These are phyloP conservation scores for Thecophora atra DNA, from an alignment of 2,888 invertebrate genomes.

Conservation along the genomic window DNA sequence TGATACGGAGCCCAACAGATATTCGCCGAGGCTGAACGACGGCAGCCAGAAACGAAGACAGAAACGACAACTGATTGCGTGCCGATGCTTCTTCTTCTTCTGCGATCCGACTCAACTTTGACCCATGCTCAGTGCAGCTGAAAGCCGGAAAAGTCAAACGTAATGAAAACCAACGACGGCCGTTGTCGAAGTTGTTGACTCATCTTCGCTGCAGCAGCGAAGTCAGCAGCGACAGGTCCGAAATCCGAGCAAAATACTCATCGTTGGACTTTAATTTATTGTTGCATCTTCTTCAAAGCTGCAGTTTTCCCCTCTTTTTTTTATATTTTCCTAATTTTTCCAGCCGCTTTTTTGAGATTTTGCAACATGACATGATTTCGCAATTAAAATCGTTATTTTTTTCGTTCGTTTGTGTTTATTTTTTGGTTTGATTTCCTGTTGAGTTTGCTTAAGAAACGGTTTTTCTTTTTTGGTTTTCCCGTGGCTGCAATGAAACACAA, in stretches of 20 bases:
- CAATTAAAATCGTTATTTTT: slow-evolving; percentile 44
- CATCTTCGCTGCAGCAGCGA: slow-evolving; percentile 13
- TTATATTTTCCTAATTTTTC: background rate
- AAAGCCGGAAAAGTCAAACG: slow-evolving; percentile 20
- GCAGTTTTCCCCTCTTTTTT: background rate
- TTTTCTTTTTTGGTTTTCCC: background rate
- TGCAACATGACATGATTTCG: slow-evolving; percentile 47
- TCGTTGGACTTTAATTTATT: slow-evolving; percentile 21
- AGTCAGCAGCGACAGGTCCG: slow-evolving; percentile 3
- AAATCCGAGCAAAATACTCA: slow-evolving; percentile 2
- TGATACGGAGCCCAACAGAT: slow-evolving; percentile 12
- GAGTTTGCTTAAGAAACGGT: slow-evolving; percentile 16
- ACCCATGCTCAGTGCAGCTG: slow-evolving; percentile 7
- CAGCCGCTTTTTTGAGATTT: slow-evolving; percentile 29
- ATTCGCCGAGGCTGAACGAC: background rate
- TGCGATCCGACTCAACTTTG: slow-evolving; percentile 9
- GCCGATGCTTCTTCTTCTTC: slow-evolving; percentile 16
- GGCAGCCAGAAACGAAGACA: background rate
- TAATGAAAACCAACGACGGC: background rate
- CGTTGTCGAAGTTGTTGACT: slow-evolving; percentile 10
- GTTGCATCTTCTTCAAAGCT: background rate
- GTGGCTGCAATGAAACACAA: background rate
- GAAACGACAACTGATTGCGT: background rate
- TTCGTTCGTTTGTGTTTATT: slow-evolving; percentile 12
- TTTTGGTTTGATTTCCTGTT: background rate